phyloP scores from a whole-genome alignment of 2,113 vertebrate species.

The Hucho hucho region DNA sequence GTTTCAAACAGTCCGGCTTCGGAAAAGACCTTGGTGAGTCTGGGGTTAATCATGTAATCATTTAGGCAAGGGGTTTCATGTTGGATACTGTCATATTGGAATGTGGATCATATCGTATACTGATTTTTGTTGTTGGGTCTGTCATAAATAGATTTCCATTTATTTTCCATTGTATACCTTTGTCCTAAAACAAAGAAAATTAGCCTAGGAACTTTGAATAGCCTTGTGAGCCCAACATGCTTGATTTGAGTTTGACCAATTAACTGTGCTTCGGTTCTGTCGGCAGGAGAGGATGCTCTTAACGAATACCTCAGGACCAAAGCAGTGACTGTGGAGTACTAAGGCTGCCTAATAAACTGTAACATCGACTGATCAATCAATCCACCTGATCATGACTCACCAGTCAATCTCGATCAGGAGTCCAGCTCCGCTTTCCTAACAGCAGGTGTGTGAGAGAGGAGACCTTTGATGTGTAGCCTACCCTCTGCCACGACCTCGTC shows the following conservation, averaged over 20 bases:
- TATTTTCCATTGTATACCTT: too few species aligned
- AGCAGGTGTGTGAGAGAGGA: slow-evolving; percentile 15
- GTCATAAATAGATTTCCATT: too few species aligned
- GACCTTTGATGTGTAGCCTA: background rate
- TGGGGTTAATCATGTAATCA: too few species aligned
- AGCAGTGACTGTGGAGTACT: slow-evolving; percentile 95
- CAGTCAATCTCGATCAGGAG: slow-evolving; percentile 5
- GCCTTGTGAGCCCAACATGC: too few species aligned
- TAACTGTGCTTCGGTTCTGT: background rate
- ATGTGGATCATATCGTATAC: too few species aligned
- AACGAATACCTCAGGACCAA: slow-evolving; percentile 95
- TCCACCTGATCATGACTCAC: slow-evolving; percentile 1
- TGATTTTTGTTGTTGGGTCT: too few species aligned
- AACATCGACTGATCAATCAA: background rate
- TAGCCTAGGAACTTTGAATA: too few species aligned
- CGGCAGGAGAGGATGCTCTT: slow-evolving; percentile 91
- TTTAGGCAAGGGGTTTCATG: too few species aligned
- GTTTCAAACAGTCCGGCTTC: slow-evolving; percentile 96
- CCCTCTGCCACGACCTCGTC: slow-evolving; percentile 12
- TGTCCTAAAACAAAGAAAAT: too few species aligned
- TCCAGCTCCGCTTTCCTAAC: slow-evolving; percentile 20
- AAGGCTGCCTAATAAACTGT: slow-evolving; percentile 44
- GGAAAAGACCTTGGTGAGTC: slow-evolving; percentile 94
- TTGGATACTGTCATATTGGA: too few species aligned
- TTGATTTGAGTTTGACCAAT: background rate